Conservation (phyloP, 2,888 invertebrate genomes). For the Spatulosminthurus flaviceps region DNA sequence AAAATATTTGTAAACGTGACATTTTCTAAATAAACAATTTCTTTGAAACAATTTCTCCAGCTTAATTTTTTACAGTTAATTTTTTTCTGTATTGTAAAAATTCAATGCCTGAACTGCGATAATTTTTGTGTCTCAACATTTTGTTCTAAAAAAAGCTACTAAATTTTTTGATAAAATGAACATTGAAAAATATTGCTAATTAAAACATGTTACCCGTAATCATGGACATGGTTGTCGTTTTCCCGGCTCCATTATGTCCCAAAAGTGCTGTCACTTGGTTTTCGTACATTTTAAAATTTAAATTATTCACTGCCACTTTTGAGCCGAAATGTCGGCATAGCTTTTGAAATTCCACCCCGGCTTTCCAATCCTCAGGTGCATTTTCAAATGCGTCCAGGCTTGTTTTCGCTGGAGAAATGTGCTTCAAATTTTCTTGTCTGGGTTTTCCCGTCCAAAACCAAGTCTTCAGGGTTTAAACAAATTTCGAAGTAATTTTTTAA, state of each 20-base stretch:
- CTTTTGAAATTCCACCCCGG: constrained; percentile 66
- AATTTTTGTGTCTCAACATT: too few species aligned
- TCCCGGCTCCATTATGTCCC: constrained; percentile 89
- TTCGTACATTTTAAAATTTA: constrained; percentile 71
- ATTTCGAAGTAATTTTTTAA: neutral
- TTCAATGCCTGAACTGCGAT: too few species aligned
- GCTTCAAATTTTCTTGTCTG: neutral
- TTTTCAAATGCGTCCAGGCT: constrained; percentile 64
- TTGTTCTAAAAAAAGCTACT: too few species aligned
- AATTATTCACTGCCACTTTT: constrained; percentile 73
- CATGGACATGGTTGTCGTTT: constrained; percentile 79
- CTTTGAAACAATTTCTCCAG: too few species aligned
- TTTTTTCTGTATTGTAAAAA: too few species aligned
- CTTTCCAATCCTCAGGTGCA: constrained; percentile 65
- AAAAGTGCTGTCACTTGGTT: constrained; percentile 85
- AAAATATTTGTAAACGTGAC: too few species aligned
- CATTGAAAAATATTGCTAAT: too few species aligned
- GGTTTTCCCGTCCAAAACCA: constrained; percentile 25
- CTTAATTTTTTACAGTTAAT: too few species aligned
- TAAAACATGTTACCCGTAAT: constrained; percentile 69
- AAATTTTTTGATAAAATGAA: too few species aligned
- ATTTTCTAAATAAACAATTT: too few species aligned
- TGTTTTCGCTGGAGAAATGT: neutral
- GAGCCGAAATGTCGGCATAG: constrained; percentile 64
- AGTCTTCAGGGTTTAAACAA: neutral